Percentiles rank a stretch among this genome's conserved stretches.
phyloP scores from a whole-genome alignment of 2,797 vertebrate genomes.

The Artibeus lituratus region DNA sequence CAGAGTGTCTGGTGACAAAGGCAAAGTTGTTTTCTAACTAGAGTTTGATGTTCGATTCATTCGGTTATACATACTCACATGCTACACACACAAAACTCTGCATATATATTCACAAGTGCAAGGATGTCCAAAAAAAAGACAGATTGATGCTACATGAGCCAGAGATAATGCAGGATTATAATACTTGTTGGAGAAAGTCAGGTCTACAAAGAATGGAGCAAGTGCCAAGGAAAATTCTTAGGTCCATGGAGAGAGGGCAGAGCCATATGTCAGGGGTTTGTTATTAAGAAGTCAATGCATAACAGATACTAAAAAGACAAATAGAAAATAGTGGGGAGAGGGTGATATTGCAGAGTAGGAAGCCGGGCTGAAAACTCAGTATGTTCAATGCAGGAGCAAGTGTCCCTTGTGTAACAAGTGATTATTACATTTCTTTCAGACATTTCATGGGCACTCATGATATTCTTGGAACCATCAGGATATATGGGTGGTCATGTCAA shows the following conservation, averaged over 20 bases:
- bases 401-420: not conserved
- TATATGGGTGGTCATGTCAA: not conserved
- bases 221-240: not conserved
- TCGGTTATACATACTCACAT: not conserved
- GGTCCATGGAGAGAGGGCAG: not conserved
- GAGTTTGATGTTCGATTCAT: not conserved
- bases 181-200: not conserved
- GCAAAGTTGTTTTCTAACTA: not conserved
- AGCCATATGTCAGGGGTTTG: not conserved
- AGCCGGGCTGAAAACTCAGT: not conserved
- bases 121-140: not conserved
- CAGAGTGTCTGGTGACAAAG: not conserved
- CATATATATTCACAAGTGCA: not conserved
- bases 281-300: not conserved
- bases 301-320: not conserved
- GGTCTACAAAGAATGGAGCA: not conserved
- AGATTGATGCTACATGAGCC: not conserved
- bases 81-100: not conserved
- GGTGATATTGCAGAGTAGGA: not conserved
- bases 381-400: not conserved
- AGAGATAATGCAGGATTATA: not conserved
- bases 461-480: not conserved
- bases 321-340: not conserved
- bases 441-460: not conserved
- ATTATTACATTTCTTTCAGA: not conserved